A percentile compares a stretch with the other conserved stretches of the same genome.
Evolutionary conservation across 2,113 vertebrate genomes (phyloP).

Genomic region (Apaloderma vittatum): DNA sequence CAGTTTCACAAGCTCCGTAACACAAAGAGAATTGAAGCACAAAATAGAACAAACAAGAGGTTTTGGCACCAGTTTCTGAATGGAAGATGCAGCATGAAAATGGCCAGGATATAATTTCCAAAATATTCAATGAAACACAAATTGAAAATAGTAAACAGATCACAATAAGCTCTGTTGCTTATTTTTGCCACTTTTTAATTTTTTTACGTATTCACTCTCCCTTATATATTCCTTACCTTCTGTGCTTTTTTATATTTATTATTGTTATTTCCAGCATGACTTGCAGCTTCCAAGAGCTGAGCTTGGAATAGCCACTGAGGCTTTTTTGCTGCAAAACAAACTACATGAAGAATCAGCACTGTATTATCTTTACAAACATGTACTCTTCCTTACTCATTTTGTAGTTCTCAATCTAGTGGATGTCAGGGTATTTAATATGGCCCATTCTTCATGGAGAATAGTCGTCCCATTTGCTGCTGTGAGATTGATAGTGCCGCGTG

Average conservation of each 20-base stretch:
- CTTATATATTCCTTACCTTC: neutral
- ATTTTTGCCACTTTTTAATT: neutral
- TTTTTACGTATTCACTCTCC: neutral
- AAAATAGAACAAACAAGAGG: neutral
- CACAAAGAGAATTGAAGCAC: neutral
- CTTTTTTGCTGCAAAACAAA: conserved; percentile 53
- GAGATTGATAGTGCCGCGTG: conserved; percentile 79
- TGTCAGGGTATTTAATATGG: conserved; percentile 84
- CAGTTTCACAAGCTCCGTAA: neutral
- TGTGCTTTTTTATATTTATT: neutral
- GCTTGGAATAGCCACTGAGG: neutral
- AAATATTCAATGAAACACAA: neutral
- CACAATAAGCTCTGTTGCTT: neutral
- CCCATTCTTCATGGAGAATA: conserved; percentile 82
- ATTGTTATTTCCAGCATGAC: neutral
- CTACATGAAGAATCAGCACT: conserved; percentile 71
- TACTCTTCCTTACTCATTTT: conserved; percentile 78
- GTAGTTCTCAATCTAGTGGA: conserved; percentile 84
- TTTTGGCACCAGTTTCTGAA: neutral
- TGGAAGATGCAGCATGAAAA: neutral
- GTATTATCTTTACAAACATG: conserved; percentile 79
- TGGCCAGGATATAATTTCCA: neutral
- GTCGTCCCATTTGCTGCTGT: conserved; percentile 80
- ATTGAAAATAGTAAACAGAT: neutral
- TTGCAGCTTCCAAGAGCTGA: conserved; percentile 33